A percentile compares a stretch with the other conserved stretches of the same genome.
These are phyloP conservation scores for Pimephales promelas DNA, from an alignment of 2,113 vertebrate species.

Conservation along the genomic window DNA sequence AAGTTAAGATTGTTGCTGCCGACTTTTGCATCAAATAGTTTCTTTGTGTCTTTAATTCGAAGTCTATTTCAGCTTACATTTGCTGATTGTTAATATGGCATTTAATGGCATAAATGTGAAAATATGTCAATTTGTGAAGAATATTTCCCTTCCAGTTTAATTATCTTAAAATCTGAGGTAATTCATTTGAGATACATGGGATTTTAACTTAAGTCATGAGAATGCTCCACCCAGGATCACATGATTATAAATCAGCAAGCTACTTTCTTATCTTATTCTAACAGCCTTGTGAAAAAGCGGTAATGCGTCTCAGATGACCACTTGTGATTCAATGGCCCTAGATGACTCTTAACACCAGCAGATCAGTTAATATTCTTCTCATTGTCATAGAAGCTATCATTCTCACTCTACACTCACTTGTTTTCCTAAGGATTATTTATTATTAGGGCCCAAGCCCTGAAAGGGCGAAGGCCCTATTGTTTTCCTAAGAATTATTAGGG, in stretches of 20 bases:
- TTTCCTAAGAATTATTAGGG: too few species aligned
- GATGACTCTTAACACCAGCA: not conserved
- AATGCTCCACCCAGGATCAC: not conserved
- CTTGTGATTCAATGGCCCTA: constrained; percentile 1
- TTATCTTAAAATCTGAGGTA: not conserved
- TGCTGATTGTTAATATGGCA: not conserved
- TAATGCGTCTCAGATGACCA: not conserved
- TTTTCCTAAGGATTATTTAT: too few species aligned
- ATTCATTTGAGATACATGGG: not conserved
- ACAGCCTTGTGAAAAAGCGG: not conserved
- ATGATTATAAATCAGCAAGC: not conserved
- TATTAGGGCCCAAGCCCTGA: too few species aligned
- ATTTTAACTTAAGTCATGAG: not conserved
- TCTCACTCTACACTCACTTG: not conserved
- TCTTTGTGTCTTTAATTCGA: not conserved
- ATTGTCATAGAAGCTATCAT: not conserved
- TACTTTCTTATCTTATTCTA: not conserved
- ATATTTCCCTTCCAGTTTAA: not conserved
- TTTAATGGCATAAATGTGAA: not conserved
- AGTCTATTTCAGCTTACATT: not conserved
- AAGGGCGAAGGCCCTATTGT: too few species aligned
- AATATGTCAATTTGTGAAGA: too few species aligned
- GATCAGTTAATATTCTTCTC: not conserved
- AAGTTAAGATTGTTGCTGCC: too few species aligned
- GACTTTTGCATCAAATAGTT: not conserved